Base-by-base conservation (phyloP, 2,113 vertebrate genomes). In the Tonatia bakeri region DNA sequence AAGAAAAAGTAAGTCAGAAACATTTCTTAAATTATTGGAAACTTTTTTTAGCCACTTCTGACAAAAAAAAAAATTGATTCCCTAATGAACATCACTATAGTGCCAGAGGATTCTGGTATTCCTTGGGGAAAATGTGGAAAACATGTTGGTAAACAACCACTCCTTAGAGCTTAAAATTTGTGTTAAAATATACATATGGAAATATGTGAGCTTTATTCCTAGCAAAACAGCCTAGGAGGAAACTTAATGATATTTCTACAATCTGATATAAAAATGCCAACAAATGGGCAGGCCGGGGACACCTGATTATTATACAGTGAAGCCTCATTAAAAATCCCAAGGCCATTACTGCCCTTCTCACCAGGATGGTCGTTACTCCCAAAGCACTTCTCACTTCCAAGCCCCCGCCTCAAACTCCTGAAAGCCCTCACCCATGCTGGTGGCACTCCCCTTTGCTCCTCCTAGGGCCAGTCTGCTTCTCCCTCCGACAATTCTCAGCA, bases 21-120 rank as follows among this genome's bases (percentile, higher is more conserved):
- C 36, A 80, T 72, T 94, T 79, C 50, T 91, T 70, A 85, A 96
- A 79, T 89, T 91, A 85, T 95, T 91, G 38, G 64, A 91, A 97
- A 75, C 22, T 52, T 36, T 79, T 80, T 64, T 20, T 15, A 77
- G 73, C 67, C 16, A 36, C 4, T 59, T 85, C 64, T 95, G 45
- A 40, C 80, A 72, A 94, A 92, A 38, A 91, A 83, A 26, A 52
- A 20, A 24, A 36, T 81, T 40, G 15, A 61, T 52, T 82, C 56
- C 38, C 15, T 87, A 45, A 24, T 54, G 50, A 28, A 26, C 19
- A 75, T 89, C 2, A 38, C 33, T 17, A 76, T 9, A 75, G 22
- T 64, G 67, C 69, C 31, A 87, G 22, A 70, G 31, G 86, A 94
- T 26, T 70, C 7, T 50, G 31, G 0, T 24, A 56, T 86, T 52